A percentile compares a stretch with the other conserved stretches of the same genome.
Evolutionary conservation across 1,140 invertebrate species (phyloP).

Genomic region (Listronotus oregonensis): DNA sequence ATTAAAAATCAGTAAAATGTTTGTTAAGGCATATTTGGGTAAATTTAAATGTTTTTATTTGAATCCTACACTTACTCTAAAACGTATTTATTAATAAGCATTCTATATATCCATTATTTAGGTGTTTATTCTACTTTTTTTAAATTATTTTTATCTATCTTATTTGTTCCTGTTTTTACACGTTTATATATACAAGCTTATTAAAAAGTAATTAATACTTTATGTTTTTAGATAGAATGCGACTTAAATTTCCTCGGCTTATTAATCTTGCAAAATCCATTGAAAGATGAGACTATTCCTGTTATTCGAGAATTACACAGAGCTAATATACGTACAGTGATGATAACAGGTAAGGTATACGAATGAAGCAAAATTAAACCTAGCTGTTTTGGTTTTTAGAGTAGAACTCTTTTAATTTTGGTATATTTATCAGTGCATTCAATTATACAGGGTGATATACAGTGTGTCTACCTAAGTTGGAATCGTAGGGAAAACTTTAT

Average conservation of each 20-base stretch:
- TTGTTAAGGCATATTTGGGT: background rate
- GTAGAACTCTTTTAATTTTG: background rate
- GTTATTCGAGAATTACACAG: conserved; percentile 76
- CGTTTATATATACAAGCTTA: too few species aligned
- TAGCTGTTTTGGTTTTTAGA: conserved; percentile 8
- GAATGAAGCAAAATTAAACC: background rate
- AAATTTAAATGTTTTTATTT: background rate
- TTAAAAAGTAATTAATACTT: background rate
- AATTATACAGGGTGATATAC: too few species aligned
- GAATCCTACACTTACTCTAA: too few species aligned
- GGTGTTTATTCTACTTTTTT: too few species aligned
- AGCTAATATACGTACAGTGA: conserved; percentile 84
- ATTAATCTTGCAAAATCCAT: conserved; percentile 87
- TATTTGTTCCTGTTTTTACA: background rate
- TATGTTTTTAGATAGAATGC: conserved; percentile 67
- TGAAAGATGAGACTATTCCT: conserved; percentile 82
- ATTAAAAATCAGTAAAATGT: background rate
- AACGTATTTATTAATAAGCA: too few species aligned
- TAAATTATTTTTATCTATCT: background rate
- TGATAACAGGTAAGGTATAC: conserved; percentile 89
- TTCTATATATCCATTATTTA: too few species aligned
- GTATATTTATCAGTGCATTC: too few species aligned
- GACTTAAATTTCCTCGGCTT: conserved; percentile 85
- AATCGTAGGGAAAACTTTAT: too few species aligned
- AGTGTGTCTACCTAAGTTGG: too few species aligned